Evolutionary conservation across 92 coral and sea anemone genomes (phyloP), one percentile per base, ranked within the genome.

Genomic region (Porites lobata): DNA sequence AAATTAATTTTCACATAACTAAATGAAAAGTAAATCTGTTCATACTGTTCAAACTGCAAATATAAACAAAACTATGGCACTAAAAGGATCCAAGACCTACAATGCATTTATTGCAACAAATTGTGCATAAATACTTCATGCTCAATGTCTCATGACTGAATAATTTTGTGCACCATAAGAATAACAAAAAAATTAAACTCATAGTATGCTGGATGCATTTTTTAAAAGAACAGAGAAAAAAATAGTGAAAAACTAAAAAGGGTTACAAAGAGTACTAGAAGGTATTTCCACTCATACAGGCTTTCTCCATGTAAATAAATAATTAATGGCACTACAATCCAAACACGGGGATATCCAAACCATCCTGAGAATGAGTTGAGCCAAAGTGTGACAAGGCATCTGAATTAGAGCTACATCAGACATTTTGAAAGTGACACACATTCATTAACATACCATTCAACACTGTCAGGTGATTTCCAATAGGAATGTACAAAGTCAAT

Each of bases 41-140:
- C 61, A 3, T 38, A 38, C 6, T 38, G 47, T 7, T 38, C 47
- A 38, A 38, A 38, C 6, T 38, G 47, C 6, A 38, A 38, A 38
- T 29, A 38, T 38, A 38, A 3, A 38, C 47, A 3, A 38, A 38
- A 38, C 4, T 38, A 38, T 4, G 5, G 6, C 47, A 4, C 0
- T 38, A 38, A 38, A 38, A 4, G 47, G 47, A 38, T 21, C 50
- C 73, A 80, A 7, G 26, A 69, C 43, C 69, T 20, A 6, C 47
- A 53, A 11, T 43, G 21, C 15, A 43, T 50, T 79, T 79, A 21
- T 53, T 43, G 32, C 14, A 70, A 82, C 20, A 63, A 43, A 58
- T 9, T 73, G 72, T 50, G 29, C 73, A 83, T 73, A 73, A 83
- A 73, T 84, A 84, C 87, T 84, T 64, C 72, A 84, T 74, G 74